These are phyloP conservation scores for Nothocercus julius DNA, from an alignment of 2,113 vertebrate genomes.

Conservation along the genomic window DNA sequence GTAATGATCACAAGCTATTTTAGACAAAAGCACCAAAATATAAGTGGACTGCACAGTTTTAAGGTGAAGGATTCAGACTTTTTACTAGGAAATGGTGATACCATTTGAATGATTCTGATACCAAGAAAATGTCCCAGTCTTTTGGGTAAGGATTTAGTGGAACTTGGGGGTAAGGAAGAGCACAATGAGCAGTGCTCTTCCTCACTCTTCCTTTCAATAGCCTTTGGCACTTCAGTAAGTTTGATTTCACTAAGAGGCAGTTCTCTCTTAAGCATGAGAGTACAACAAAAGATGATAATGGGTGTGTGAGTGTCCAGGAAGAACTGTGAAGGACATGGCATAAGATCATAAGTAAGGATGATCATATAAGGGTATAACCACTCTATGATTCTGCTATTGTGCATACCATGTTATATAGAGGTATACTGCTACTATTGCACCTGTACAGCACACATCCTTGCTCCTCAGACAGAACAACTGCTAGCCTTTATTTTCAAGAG, in stretches of 20 bases:
- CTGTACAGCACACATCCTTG: neutral
- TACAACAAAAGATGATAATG: neutral
- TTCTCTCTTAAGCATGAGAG: neutral
- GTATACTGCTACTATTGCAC: neutral
- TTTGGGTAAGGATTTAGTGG: neutral
- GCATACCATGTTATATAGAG: neutral
- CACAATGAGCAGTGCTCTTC: neutral
- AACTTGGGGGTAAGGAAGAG: neutral
- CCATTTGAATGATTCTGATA: neutral
- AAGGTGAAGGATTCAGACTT: neutral
- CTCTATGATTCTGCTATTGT: neutral
- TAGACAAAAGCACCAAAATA: neutral
- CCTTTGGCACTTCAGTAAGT: neutral
- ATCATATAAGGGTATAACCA: neutral
- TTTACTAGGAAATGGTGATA: no score
- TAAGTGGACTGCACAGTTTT: neutral
- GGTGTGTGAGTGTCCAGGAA: neutral
- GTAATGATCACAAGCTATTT: neutral
- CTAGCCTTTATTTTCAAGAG: neutral
- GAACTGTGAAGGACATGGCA: neutral
- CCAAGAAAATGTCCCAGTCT: neutral
- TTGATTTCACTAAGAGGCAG: neutral
- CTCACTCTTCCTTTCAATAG: neutral
- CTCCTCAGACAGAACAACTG: neutral
- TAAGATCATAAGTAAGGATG: neutral